phyloP scores from a whole-genome alignment of 2,113 vertebrate genomes.

The Cebidichthys violaceus region DNA sequence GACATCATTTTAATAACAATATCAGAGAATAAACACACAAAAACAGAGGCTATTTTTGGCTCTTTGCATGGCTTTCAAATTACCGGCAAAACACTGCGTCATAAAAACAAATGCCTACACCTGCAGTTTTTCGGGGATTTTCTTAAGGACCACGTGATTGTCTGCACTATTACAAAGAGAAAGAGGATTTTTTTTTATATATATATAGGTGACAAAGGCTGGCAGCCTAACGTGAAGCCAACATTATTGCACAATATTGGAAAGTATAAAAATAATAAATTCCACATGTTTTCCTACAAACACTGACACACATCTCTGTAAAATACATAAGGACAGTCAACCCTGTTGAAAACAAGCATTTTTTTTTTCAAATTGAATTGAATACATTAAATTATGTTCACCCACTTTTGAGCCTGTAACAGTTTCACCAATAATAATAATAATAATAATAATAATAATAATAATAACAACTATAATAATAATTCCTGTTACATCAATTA shows the following conservation, averaged over 20 bases:
- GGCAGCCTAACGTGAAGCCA: slow-evolving; percentile 45
- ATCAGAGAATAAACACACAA: slow-evolving; percentile 80
- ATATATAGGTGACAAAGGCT: slow-evolving; percentile 32
- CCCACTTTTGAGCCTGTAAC: slow-evolving; percentile 15
- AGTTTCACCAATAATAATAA: slow-evolving; percentile 43
- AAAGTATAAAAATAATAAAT: slow-evolving; percentile 73
- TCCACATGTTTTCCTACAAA: slow-evolving; percentile 63
- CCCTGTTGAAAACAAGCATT: slow-evolving; percentile 48
- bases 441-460: slow-evolving; percentile 39
- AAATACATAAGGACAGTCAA: slow-evolving; percentile 69
- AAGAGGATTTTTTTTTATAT: not conserved
- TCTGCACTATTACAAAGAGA: slow-evolving; percentile 60
- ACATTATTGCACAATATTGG: slow-evolving; percentile 74
- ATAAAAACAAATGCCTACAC: slow-evolving; percentile 43
- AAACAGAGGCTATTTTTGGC: slow-evolving; percentile 68
- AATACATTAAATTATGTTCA: slow-evolving; percentile 59
- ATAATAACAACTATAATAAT: slow-evolving; percentile 11
- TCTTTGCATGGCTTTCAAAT: slow-evolving; percentile 71
- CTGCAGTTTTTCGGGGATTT: slow-evolving; percentile 33
- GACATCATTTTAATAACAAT: slow-evolving; percentile 83
- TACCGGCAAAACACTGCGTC: slow-evolving; percentile 59
- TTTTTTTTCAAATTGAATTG: slow-evolving; percentile 23
- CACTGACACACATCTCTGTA: slow-evolving; percentile 68
- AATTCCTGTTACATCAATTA: not conserved
- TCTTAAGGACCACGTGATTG: slow-evolving; percentile 67